A percentile compares a stretch with the other conserved stretches of the same genome.
Conservation (phyloP, 2,888 invertebrate species). For the Caprella mutica region DNA sequence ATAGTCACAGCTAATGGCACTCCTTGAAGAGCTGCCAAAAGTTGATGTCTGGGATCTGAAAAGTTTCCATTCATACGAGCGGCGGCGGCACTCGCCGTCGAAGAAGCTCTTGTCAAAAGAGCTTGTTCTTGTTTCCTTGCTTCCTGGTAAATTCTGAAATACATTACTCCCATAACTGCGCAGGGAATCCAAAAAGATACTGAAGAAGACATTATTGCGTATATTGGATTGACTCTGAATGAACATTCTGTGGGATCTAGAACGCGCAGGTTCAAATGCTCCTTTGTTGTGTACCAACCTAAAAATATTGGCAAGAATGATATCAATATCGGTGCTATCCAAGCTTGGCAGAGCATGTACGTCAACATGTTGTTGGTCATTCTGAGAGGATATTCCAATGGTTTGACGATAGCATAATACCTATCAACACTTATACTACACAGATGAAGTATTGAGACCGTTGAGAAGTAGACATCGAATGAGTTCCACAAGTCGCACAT, state of each 20-base stretch:
- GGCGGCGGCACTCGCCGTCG: conserved; percentile 7
- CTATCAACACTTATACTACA: conserved; percentile 65
- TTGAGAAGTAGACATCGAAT: conserved; percentile 42
- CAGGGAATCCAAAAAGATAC: conserved; percentile 35
- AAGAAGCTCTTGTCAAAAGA: conserved; percentile 25
- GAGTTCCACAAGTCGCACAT: conserved; percentile 94
- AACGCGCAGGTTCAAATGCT: conserved; percentile 36
- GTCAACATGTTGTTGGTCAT: conserved; percentile 63
- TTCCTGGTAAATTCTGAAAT: conserved; percentile 63
- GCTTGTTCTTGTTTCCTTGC: conserved; percentile 46
- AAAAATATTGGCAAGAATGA: conserved; percentile 48
- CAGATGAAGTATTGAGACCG: conserved; percentile 80
- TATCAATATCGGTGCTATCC: conserved; percentile 46
- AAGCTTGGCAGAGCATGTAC: conserved; percentile 48
- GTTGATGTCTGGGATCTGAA: conserved; percentile 18
- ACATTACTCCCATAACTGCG: conserved; percentile 33
- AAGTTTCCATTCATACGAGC: conserved; percentile 5
- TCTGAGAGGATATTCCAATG: conserved; percentile 80
- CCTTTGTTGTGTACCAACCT: conserved; percentile 41
- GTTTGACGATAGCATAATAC: conserved; percentile 86
- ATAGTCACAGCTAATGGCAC: conserved; percentile 13
- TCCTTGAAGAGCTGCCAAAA: conserved; percentile 24
- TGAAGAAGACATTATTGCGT: conserved; percentile 30
- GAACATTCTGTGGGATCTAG: conserved; percentile 44
- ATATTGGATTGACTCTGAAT: conserved; percentile 32